Percentiles rank a stretch among this genome's conserved stretches.
phyloP scores from a whole-genome alignment of 1,140 invertebrate species.

The Heliconius himera region DNA sequence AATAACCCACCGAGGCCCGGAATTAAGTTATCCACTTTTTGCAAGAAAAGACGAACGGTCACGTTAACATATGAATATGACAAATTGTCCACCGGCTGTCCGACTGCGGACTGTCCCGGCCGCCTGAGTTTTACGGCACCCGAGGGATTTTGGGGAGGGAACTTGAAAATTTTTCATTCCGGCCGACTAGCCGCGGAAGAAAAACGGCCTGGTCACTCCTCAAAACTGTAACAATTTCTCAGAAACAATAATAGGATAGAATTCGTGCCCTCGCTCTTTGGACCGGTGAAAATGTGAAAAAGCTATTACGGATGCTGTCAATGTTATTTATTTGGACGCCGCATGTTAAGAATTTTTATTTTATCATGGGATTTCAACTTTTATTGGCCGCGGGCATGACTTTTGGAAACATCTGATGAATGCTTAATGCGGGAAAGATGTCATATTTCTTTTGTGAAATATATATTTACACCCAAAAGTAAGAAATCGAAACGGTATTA shows the following conservation, averaged over 20 bases:
- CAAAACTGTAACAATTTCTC: conserved; percentile 81
- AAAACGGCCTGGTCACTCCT: conserved; percentile 77
- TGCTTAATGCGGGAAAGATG: neutral
- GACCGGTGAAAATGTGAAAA: conserved; percentile 72
- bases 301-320: conserved; percentile 77
- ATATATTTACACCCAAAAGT: neutral
- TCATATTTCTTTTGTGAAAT: neutral
- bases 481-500: neutral
- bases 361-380: conserved; percentile 76
- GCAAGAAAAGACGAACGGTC: conserved; percentile 77
- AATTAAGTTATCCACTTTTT: conserved; percentile 81
- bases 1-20: conserved; percentile 63
- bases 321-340: conserved; percentile 78
- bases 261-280: conserved; percentile 57
- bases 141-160: conserved; percentile 64
- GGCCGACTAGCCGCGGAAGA: conserved; percentile 67
- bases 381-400: conserved; percentile 58
- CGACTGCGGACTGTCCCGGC: conserved; percentile 58
- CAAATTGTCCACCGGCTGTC: conserved; percentile 76
- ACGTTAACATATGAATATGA: conserved; percentile 82
- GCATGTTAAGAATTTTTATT: conserved; percentile 78
- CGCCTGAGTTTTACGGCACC: conserved; percentile 74
- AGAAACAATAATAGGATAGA: conserved; percentile 80
- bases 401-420: conserved; percentile 26
- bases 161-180: conserved; percentile 80